These are phyloP conservation scores for Uria lomvia DNA, from an alignment of 2,113 vertebrate genomes.

Conservation along the genomic window DNA sequence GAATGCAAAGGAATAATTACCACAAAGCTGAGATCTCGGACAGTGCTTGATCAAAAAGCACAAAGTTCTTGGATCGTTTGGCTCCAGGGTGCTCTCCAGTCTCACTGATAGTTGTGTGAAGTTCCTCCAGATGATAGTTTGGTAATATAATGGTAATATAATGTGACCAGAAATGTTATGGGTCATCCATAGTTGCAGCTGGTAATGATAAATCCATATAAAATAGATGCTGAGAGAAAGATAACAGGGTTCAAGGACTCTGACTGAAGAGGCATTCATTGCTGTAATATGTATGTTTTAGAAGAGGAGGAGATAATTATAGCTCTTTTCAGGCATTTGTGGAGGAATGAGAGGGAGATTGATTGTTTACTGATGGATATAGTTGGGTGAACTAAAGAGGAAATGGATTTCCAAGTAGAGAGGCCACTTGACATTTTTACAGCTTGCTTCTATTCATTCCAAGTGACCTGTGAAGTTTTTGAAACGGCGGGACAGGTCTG, in stretches of 20 bases:
- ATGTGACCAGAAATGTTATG: neutral
- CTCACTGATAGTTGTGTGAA: neutral
- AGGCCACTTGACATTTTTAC: conserved; percentile 53
- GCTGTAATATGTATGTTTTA: neutral
- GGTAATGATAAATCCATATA: neutral
- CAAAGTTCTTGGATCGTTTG: neutral
- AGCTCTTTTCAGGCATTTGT: neutral
- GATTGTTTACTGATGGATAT: conserved; percentile 45
- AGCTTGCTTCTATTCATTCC: conserved; percentile 17
- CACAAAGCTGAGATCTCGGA: neutral
- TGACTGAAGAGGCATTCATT: neutral
- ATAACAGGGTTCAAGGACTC: conserved; percentile 21
- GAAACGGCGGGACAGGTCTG: neutral
- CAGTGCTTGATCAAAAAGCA: neutral
- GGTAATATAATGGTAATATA: neutral
- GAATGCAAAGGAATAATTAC: neutral
- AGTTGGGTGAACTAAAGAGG: conserved; percentile 35
- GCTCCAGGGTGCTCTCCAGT: neutral
- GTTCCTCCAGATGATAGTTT: neutral
- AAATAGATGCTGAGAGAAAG: neutral
- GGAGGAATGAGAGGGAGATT: neutral
- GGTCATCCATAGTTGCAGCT: neutral
- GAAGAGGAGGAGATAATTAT: conserved; percentile 19
- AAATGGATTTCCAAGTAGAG: conserved; percentile 41
- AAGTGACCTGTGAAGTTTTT: conserved; percentile 35